phyloP scores from a whole-genome alignment of 2,888 invertebrate species.

The Cosmia pyralina region DNA sequence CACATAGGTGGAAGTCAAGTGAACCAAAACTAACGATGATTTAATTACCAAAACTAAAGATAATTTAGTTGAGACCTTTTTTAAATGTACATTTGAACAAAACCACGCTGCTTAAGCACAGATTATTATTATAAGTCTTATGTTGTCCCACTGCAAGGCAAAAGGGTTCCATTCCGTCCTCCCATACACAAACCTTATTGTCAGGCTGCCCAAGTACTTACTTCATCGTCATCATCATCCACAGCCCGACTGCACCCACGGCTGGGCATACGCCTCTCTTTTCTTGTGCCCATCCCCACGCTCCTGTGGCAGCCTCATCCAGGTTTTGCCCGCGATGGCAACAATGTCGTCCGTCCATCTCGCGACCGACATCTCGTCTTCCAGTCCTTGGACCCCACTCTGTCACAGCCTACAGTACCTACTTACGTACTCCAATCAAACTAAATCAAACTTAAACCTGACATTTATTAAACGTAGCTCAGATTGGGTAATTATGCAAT shows the following conservation, averaged over 20 bases:
- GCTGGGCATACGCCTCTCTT: too few species aligned
- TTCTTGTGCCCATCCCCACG: too few species aligned
- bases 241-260: too few species aligned
- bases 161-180: neutral
- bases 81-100: neutral
- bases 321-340: too few species aligned
- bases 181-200: neutral
- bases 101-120: too few species aligned
- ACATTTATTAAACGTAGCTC: neutral
- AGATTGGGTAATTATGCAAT: neutral
- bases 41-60: neutral
- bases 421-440: neutral
- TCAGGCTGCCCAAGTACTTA: neutral
- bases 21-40: neutral
- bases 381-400: too few species aligned
- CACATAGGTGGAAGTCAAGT: neutral
- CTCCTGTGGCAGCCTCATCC: too few species aligned
- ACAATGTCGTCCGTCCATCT: too few species aligned
- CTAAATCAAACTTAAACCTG: neutral
- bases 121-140: neutral
- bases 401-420: too few species aligned
- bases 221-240: too few species aligned
- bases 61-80: neutral
- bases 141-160: neutral
- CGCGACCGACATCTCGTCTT: too few species aligned